Evolutionary conservation across 2,113 vertebrate genomes (phyloP).

Genomic region (Cynocephalus volans): DNA sequence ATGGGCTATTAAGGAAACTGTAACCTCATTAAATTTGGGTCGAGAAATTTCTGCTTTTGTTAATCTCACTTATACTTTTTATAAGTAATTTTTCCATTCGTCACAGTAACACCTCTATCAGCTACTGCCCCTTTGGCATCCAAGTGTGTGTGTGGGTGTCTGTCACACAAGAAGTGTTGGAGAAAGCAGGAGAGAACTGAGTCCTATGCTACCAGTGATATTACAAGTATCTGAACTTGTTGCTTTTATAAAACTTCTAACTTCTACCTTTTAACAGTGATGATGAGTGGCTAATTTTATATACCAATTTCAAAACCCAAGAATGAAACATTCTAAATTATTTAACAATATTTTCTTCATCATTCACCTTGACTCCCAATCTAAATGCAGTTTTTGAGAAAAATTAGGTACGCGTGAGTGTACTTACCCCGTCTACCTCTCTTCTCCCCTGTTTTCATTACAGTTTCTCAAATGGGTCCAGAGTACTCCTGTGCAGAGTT

Average conservation of each 20-base stretch:
- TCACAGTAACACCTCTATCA: neutral
- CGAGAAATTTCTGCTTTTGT: neutral
- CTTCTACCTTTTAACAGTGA: neutral
- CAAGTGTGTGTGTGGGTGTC: neutral
- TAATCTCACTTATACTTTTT: neutral
- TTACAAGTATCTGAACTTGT: neutral
- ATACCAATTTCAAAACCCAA: neutral
- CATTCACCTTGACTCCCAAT: neutral
- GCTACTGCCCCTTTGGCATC: neutral
- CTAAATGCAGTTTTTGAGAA: neutral
- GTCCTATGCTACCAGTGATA: neutral
- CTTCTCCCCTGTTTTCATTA: neutral
- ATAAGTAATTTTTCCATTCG: neutral
- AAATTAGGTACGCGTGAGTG: neutral
- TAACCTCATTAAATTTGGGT: neutral
- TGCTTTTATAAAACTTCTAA: neutral
- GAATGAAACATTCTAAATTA: neutral
- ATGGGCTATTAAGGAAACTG: neutral
- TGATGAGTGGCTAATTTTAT: neutral
- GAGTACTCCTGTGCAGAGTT: neutral
- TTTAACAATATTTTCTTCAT: neutral
- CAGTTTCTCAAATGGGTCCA: neutral
- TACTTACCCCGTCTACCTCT: neutral
- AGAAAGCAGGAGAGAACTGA: neutral
- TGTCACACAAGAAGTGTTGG: neutral